Conservation (phyloP, 2,113 vertebrate species). For the Cacatua alba region DNA sequence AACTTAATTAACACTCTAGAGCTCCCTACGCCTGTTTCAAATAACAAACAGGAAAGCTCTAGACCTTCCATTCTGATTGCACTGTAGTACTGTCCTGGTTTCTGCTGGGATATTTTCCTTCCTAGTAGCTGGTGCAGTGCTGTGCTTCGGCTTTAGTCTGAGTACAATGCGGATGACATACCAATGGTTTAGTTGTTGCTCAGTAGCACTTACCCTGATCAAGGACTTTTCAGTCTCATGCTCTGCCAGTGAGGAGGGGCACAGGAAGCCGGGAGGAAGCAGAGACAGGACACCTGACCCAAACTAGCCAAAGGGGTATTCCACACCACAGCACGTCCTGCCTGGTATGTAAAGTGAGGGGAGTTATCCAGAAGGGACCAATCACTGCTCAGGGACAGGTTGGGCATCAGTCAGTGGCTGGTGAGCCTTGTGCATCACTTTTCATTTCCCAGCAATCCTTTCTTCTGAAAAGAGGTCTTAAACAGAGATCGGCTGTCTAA, state of each 20-base stretch:
- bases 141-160: background rate
- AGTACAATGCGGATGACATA: background rate
- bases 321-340: background rate
- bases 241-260: background rate
- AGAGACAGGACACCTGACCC: background rate
- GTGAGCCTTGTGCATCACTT: background rate
- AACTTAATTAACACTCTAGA: background rate
- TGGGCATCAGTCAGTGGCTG: background rate
- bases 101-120: background rate
- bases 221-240: background rate
- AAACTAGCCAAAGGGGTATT: background rate
- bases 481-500: background rate
- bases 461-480: background rate
- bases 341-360: background rate
- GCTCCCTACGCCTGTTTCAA: background rate
- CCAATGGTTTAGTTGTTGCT: background rate
- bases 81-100: background rate
- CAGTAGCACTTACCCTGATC: background rate
- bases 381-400: background rate
- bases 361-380: background rate
- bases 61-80: background rate
- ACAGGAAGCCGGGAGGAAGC: background rate
- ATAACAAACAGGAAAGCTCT: background rate
- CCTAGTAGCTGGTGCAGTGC: background rate
- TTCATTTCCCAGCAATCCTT: background rate